Conservation (phyloP, 2,888 invertebrate species). For the Microchrysa polita region DNA sequence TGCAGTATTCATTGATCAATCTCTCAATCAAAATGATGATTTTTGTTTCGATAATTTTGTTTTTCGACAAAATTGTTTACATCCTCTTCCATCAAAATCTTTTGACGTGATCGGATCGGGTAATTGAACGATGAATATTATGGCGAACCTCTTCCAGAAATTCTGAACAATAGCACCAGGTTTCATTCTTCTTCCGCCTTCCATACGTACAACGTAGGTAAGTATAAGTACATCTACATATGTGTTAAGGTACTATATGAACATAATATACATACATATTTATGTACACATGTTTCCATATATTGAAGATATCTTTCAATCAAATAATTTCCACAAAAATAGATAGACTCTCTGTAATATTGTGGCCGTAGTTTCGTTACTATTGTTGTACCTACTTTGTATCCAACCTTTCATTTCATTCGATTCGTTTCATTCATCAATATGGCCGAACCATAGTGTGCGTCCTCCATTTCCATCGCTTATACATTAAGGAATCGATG, state of each 20-base stretch:
- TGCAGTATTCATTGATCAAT: neutral
- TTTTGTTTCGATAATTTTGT: slow-evolving; percentile 34
- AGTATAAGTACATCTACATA: too few relatives aligned
- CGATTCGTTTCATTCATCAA: slow-evolving; percentile 38
- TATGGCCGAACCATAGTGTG: slow-evolving; percentile 11
- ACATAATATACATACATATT: too few relatives aligned
- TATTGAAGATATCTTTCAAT: neutral
- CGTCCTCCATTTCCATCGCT: neutral
- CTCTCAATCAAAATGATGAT: slow-evolving; percentile 12
- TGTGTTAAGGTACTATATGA: too few relatives aligned
- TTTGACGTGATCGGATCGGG: neutral
- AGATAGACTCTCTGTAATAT: slow-evolving; percentile 41
- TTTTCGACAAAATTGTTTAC: slow-evolving; percentile 33
- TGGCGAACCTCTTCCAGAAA: neutral
- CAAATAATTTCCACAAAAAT: slow-evolving; percentile 32
- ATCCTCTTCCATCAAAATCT: slow-evolving; percentile 18
- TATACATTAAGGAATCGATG: slow-evolving; percentile 15
- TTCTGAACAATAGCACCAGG: neutral
- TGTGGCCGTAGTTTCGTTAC: slow-evolving; percentile 18
- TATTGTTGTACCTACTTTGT: too few relatives aligned
- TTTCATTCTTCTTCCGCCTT: slow-evolving; percentile 33
- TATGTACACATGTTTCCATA: too few relatives aligned
- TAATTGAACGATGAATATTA: slow-evolving; percentile 29
- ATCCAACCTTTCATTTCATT: slow-evolving; percentile 1
- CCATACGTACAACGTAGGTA: neutral